These are phyloP conservation scores for Gastracanthus pulcherrimus DNA, from an alignment of 2,888 invertebrate species.

Conservation along the genomic window DNA sequence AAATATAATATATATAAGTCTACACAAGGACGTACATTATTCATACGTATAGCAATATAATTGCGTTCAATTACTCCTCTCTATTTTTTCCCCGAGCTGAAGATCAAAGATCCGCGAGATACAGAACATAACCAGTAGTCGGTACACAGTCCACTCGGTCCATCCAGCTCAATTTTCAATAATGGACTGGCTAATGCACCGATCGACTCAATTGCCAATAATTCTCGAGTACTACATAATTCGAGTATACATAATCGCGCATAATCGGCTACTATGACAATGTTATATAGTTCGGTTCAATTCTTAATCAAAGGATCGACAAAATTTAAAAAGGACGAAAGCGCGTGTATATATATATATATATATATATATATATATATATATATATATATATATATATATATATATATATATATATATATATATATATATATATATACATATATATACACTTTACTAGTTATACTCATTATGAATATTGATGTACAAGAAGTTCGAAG, in stretches of 20 bases:
- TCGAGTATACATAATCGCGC: not conserved
- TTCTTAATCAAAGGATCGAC: not conserved
- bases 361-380: too few relatives aligned
- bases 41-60: too few relatives aligned
- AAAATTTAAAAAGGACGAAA: not conserved
- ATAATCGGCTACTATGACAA: not conserved
- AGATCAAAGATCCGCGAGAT: not conserved
- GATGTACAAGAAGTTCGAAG: not conserved
- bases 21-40: too few relatives aligned
- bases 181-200: slow-evolving; percentile 5
- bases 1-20: too few relatives aligned
- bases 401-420: too few relatives aligned
- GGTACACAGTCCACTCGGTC: too few relatives aligned
- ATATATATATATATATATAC: too few relatives aligned
- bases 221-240: not conserved
- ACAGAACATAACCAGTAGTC: not conserved
- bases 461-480: not conserved
- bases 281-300: not conserved
- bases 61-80: too few relatives aligned
- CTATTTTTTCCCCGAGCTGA: too few relatives aligned
- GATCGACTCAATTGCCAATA: not conserved
- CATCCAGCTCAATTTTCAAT: slow-evolving; percentile 18
- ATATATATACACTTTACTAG: too few relatives aligned
- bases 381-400: too few relatives aligned
- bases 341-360: not conserved